phyloP scores from a whole-genome alignment of 2,113 vertebrate genomes.

The Brevimyrus niger region DNA sequence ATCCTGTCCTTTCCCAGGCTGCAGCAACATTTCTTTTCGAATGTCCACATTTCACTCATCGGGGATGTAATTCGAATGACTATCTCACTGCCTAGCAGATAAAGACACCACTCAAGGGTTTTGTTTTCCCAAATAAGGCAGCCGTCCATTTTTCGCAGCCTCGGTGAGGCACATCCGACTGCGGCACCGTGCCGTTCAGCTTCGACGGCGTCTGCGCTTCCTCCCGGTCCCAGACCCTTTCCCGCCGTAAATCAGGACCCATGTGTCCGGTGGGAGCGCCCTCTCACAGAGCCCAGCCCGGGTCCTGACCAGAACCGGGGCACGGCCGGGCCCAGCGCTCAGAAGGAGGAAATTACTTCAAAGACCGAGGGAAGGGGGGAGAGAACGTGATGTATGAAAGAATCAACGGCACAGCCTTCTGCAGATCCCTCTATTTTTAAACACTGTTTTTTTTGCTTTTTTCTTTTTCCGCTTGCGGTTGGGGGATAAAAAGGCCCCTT shows the following conservation, averaged over 20 bases:
- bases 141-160: slow-evolving; percentile 1
- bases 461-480: not conserved
- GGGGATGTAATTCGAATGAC: slow-evolving; percentile 16
- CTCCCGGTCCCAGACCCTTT: not conserved
- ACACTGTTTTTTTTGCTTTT: not conserved
- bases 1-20: not conserved
- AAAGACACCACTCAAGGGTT: slow-evolving; percentile 2
- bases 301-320: slow-evolving; percentile 8
- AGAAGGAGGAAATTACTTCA: slow-evolving; percentile 24
- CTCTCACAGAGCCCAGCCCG: not conserved
- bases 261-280: not conserved
- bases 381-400: slow-evolving; percentile 21
- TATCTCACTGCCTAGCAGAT: slow-evolving; percentile 13
- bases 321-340: slow-evolving; percentile 6
- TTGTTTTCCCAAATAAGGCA: not conserved
- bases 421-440: not conserved
- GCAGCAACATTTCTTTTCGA: not conserved
- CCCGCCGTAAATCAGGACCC: slow-evolving; percentile 24
- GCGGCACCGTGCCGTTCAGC: not conserved
- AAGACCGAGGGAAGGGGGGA: slow-evolving; percentile 15
- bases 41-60: not conserved
- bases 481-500: not conserved
- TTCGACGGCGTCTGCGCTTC: not conserved
- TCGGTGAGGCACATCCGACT: slow-evolving; percentile 13
- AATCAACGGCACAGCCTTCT: not conserved